Base-by-base conservation (phyloP, 1,140 invertebrate species). In the Dinoponera quadriceps region DNA sequence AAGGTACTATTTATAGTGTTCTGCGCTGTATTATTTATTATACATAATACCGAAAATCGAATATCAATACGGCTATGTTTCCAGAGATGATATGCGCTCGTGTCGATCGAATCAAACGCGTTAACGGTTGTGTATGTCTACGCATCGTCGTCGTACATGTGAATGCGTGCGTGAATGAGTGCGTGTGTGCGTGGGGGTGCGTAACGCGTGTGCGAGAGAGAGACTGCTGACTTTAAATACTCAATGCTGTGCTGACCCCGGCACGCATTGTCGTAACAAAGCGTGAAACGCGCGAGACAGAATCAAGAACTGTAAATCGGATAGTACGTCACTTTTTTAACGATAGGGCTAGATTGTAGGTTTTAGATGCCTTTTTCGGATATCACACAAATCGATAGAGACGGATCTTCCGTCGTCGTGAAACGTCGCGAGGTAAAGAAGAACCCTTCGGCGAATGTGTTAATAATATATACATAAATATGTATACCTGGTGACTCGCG, bases 1-100 rank as follows among this genome's bases (percentile, higher is more conserved):
- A 84, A 72, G 80, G 27, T 74, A 75, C 20, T 57, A 59, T 82
- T 66, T 88, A 87, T 83, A 88, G 69, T n/a, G n/a, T 87, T 88
- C 85, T 71, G 69, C 73, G 66, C 44, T 54, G 44, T 29, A 22
- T 74, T 77, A 85, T 85, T 88, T 60, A 82, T 88, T 44, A 44
- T 11, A 44, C 38, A 44, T 11, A 11, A 14, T 25, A 77, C 33
- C 33, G 33, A n/a, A n/a, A 54, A 33, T 1, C 2, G 49, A 51
- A 38, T 51, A 22, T 57, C 62, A 22, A 44, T 33, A 25, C 51
- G 22, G 38, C 49, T 80, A 18, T 80, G 54, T 80, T 69, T 71
- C 25, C 22, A 77, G 63, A 77, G 25, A 49, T 69, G 3, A 57
- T 20, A 60, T 29, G 3, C 29, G 22, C 38, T 44, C 7, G 55